phyloP scores from a whole-genome alignment of 2,888 invertebrate genomes.

The Lasioglossum pauxillum region DNA sequence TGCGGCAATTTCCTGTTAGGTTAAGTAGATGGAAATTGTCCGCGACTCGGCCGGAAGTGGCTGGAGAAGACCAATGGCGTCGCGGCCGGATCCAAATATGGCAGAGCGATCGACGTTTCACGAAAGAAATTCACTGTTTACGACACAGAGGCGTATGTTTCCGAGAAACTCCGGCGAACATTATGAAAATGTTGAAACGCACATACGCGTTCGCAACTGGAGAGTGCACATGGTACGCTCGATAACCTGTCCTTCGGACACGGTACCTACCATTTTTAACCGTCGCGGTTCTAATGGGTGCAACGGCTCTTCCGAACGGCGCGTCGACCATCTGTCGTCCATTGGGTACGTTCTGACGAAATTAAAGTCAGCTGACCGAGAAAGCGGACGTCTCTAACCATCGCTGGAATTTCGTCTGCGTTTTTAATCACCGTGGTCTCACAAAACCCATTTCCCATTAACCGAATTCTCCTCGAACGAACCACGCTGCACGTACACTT shows the following conservation, averaged over 20 bases:
- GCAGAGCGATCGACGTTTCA: background rate
- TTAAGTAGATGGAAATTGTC: background rate
- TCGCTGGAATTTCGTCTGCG: conserved; percentile 40
- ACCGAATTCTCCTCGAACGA: background rate
- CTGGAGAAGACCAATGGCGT: background rate
- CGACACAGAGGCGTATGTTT: background rate
- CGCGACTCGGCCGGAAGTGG: background rate
- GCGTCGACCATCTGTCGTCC: conserved; percentile 83
- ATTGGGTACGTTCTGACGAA: conserved; percentile 82
- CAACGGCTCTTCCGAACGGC: conserved; percentile 83
- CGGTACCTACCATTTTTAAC: conserved; percentile 73
- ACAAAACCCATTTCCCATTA: background rate
- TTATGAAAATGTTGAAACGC: conserved; percentile 16
- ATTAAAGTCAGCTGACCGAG: conserved; percentile 83
- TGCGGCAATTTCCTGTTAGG: background rate
- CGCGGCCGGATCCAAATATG: background rate
- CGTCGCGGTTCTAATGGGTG: conserved; percentile 78
- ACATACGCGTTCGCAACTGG: conserved; percentile 34
- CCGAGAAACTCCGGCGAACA: background rate
- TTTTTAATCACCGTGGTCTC: background rate
- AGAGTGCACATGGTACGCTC: conserved; percentile 64
- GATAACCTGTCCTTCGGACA: conserved; percentile 72
- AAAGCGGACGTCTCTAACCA: conserved; percentile 58
- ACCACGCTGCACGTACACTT: background rate
- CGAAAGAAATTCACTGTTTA: background rate